Conservation (phyloP, 2,888 invertebrate genomes). For the Hyppa rectilinea region DNA sequence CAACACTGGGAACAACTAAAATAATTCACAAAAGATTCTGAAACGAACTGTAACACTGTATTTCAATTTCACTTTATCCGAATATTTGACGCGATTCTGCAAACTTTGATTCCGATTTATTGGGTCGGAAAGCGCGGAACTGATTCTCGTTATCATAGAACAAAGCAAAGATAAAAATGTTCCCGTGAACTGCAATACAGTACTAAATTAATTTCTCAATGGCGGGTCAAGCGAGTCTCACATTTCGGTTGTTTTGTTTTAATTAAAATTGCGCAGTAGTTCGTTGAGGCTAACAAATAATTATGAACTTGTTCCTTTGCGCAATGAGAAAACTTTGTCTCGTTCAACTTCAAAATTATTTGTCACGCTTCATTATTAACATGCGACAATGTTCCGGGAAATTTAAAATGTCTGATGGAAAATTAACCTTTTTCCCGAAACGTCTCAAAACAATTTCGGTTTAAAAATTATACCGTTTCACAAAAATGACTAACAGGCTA, state of each 20-base stretch:
- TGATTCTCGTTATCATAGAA: conserved; percentile 33
- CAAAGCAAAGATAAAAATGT: conserved; percentile 48
- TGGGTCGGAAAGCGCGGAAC: conserved; percentile 31
- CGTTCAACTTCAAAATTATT: conserved; percentile 74
- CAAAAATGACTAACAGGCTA: conserved; percentile 52
- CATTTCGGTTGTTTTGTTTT: conserved; percentile 83
- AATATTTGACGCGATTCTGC: conserved; percentile 50
- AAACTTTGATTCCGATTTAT: conserved; percentile 57
- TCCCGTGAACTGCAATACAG: conserved; percentile 53
- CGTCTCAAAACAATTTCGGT: conserved; percentile 58
- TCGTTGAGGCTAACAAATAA: conserved; percentile 83
- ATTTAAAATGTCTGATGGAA: conserved; percentile 54
- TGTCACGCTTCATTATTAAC: conserved; percentile 67
- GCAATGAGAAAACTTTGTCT: conserved; percentile 84
- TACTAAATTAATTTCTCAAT: conserved; percentile 75
- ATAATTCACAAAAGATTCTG: conserved; percentile 45
- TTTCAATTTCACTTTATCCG: conserved; percentile 56
- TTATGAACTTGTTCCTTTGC: conserved; percentile 82
- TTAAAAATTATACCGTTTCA: conserved; percentile 52
- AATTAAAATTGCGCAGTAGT: conserved; percentile 81
- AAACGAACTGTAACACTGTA: conserved; percentile 41
- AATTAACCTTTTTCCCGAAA: conserved; percentile 53
- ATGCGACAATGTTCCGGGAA: conserved; percentile 49
- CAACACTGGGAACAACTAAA: conserved; percentile 23
- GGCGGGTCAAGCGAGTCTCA: conserved; percentile 78